Percentiles rank a stretch among this genome's conserved stretches.
These are phyloP conservation scores for Dicrostonyx torquatus DNA, from an alignment of 2,797 vertebrate genomes.

Conservation along the genomic window DNA sequence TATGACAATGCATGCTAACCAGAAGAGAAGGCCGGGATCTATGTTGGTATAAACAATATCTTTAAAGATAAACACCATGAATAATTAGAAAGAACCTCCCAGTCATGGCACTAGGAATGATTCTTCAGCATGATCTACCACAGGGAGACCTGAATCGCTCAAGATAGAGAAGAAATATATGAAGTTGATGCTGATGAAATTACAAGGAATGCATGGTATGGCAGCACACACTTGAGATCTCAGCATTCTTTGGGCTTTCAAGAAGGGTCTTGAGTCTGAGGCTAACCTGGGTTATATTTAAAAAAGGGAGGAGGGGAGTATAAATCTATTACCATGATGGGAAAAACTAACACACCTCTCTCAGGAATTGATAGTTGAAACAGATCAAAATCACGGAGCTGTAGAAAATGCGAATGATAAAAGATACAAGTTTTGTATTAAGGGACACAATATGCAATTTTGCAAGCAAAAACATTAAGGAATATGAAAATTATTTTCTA, in stretches of 20 bases:
- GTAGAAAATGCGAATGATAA: not conserved
- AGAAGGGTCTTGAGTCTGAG: not conserved
- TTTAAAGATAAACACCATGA: slow-evolving; percentile 26
- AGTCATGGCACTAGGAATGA: not conserved
- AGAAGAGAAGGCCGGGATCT: not conserved
- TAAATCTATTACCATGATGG: not conserved
- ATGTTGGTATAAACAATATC: not conserved
- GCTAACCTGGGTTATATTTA: not conserved
- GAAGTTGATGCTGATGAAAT: not conserved
- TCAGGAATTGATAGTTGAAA: not conserved
- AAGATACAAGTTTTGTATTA: not conserved
- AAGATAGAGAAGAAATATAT: not conserved
- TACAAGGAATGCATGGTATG: not conserved
- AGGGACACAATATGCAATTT: not conserved
- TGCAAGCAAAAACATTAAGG: not conserved
- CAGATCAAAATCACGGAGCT: not conserved
- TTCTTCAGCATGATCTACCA: not conserved
- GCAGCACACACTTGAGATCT: not conserved
- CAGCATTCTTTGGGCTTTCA: not conserved
- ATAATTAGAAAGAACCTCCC: not conserved
- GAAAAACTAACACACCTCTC: not conserved
- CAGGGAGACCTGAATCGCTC: not conserved
- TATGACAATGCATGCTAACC: not conserved
- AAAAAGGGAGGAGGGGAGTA: not conserved
- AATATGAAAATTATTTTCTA: slow-evolving; percentile 22